phyloP scores from a whole-genome alignment of 2,888 invertebrate species.

The Aquatica leii region DNA sequence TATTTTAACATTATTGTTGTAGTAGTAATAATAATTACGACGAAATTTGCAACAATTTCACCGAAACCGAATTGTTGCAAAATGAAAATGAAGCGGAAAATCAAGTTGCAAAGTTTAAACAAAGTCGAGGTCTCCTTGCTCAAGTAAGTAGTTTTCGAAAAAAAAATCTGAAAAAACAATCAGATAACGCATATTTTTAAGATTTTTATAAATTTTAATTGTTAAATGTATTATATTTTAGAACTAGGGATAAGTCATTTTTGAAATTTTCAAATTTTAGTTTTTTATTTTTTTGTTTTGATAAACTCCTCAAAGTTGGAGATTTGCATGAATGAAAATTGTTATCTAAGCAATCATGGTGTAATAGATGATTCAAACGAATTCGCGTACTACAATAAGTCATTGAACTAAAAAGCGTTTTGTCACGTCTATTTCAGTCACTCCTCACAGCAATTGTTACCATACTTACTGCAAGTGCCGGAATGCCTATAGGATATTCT shows the following conservation, averaged over 20 bases:
- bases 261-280: no score
- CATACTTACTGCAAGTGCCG: constrained; percentile 75
- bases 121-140: constrained; percentile 38
- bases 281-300: no score
- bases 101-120: constrained; percentile 19
- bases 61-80: constrained; percentile 24
- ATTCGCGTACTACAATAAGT: constrained; percentile 3
- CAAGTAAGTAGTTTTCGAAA: no score
- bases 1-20: background rate
- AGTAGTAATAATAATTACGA: constrained; percentile 2
- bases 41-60: constrained; percentile 16
- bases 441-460: constrained; percentile 76
- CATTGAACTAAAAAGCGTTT: background rate
- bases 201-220: no score
- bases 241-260: no score
- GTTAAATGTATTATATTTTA: no score
- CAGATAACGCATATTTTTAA: no score
- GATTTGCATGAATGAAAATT: no score
- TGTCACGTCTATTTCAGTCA: constrained; percentile 63
- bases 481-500: constrained; percentile 83
- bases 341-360: no score
- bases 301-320: no score
- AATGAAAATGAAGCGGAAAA: constrained; percentile 21
- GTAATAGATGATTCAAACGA: background rate
- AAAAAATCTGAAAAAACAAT: no score